Evolutionary conservation across 2,797 vertebrate genomes (phyloP).

Genomic region (Tadarida brasiliensis): DNA sequence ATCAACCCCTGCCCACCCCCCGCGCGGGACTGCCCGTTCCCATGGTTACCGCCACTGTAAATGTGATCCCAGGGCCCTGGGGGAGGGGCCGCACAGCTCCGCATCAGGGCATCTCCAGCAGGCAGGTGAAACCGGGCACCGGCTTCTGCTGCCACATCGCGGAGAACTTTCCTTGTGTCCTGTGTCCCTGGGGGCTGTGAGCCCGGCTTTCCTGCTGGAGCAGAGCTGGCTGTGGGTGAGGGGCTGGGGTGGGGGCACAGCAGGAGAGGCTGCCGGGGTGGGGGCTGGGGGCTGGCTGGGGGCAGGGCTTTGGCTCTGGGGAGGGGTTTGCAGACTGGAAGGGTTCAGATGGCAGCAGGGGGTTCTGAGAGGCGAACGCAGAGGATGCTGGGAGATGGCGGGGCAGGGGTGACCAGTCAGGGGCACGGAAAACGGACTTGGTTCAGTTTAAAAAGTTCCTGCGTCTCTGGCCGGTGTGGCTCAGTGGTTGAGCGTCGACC

Average conservation of each 20-base stretch:
- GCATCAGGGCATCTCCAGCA: background rate
- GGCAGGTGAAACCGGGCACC: slow-evolving; percentile 48
- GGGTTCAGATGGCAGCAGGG: too few relatives aligned
- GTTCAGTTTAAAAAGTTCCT: too few relatives aligned
- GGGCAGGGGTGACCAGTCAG: background rate
- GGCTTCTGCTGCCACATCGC: fast-evolving
- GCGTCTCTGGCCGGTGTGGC: too few relatives aligned
- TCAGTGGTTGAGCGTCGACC: too few relatives aligned
- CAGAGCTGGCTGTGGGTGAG: background rate
- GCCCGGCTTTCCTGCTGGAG: background rate
- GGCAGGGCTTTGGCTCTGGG: background rate
- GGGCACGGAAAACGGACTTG: background rate
- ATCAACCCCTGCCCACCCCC: slow-evolving; percentile 92
- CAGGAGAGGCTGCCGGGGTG: background rate
- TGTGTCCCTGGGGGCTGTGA: background rate
- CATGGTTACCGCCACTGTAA: slow-evolving; percentile 91
- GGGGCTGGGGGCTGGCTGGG: background rate
- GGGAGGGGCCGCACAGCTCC: slow-evolving; percentile 2
- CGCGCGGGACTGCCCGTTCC: slow-evolving; percentile 86
- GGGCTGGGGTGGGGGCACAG: background rate
- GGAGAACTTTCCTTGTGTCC: background rate
- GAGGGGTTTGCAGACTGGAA: background rate
- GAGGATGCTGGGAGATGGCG: background rate
- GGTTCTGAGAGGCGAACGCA: background rate
- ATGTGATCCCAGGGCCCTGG: slow-evolving; percentile 87